Conservation (phyloP, 2,113 vertebrate species). For the Apaloderma vittatum region DNA sequence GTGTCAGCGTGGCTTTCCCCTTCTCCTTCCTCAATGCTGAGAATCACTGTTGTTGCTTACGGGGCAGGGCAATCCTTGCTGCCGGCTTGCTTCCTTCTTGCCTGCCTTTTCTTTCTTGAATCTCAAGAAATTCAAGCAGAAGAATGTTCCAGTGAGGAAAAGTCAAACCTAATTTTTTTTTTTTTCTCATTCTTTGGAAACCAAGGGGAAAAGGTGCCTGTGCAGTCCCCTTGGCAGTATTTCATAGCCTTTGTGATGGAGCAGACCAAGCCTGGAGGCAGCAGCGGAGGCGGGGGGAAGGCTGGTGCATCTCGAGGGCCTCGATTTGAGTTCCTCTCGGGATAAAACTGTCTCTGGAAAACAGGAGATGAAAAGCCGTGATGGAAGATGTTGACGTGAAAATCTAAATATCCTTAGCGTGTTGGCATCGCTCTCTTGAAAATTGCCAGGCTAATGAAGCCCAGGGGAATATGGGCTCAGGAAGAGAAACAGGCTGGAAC, state of each 20-base stretch:
- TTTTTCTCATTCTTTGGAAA: neutral
- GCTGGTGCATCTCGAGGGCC: neutral
- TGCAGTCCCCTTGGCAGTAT: neutral
- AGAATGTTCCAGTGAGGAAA: neutral
- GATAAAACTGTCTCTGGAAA: neutral
- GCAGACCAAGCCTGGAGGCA: neutral
- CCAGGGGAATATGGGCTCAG: neutral
- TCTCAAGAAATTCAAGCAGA: neutral
- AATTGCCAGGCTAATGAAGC: neutral
- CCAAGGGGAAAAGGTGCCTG: neutral
- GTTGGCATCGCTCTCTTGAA: neutral
- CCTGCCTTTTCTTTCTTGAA: too few relatives aligned
- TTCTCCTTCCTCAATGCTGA: neutral
- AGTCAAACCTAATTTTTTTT: neutral
- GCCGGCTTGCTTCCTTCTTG: too few relatives aligned
- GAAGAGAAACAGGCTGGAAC: neutral
- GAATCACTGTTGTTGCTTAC: neutral
- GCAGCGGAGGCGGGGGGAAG: neutral
- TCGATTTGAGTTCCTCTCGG: neutral
- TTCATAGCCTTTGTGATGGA: neutral
- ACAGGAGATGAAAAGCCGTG: neutral
- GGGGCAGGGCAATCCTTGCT: neutral
- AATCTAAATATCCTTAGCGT: neutral
- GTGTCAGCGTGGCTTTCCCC: neutral
- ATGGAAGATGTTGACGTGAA: neutral